Evolutionary conservation across 2,888 invertebrate genomes (phyloP).

Genomic region (Protophormia terraenovae): DNA sequence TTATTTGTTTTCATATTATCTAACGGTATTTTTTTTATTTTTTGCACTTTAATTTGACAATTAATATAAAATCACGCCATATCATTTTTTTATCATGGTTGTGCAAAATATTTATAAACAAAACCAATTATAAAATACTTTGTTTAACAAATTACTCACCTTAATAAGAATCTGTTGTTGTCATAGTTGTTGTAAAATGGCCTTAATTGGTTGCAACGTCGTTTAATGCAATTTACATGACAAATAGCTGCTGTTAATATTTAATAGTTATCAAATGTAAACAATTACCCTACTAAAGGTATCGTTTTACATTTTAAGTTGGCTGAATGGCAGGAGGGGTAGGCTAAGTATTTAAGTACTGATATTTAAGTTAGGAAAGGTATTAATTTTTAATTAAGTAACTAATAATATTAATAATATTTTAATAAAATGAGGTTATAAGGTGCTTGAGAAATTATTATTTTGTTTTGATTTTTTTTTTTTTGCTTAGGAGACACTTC

Average conservation of each 20-base stretch:
- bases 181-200: background rate
- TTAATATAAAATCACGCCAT: background rate
- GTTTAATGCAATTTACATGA: conserved; percentile 1
- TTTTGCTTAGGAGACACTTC: conserved; percentile 12
- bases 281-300: background rate
- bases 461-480: too few relatives aligned
- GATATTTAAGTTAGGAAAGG: background rate
- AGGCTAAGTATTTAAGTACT: conserved; percentile 33
- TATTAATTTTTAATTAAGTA: conserved; percentile 5
- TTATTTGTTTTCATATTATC: background rate
- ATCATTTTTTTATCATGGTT: background rate
- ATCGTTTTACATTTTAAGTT: too few relatives aligned
- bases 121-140: background rate
- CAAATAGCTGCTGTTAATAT: background rate
- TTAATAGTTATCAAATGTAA: background rate
- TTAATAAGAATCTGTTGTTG: too few relatives aligned
- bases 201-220: conserved; percentile 39
- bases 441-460: conserved; percentile 9
- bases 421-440: conserved; percentile 29
- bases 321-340: too few relatives aligned
- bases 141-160: conserved; percentile 12
- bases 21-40: background rate
- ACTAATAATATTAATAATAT: background rate
- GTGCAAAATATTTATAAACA: background rate
- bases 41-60: background rate